A percentile compares a stretch with the other conserved stretches of the same genome.
Conservation (phyloP, 2,888 invertebrate species). For the Dexiosoma caninum region DNA sequence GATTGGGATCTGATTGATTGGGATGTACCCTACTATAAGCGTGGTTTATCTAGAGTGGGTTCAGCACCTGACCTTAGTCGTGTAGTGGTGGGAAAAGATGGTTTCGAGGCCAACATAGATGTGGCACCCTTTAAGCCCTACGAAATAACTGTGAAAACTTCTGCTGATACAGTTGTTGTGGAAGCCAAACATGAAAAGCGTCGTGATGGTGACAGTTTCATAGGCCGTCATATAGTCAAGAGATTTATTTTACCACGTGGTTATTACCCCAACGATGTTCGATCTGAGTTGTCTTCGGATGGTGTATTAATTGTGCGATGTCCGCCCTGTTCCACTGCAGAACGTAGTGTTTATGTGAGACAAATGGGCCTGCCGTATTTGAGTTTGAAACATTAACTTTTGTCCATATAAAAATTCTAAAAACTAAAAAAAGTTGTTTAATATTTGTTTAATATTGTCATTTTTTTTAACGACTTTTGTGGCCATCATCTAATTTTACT, state of each 20-base stretch:
- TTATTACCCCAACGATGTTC: slow-evolving; percentile 84
- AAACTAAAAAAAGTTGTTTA: too few species aligned
- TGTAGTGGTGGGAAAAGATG: slow-evolving; percentile 80
- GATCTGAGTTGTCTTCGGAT: slow-evolving; percentile 82
- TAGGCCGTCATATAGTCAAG: slow-evolving; percentile 89
- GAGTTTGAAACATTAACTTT: slow-evolving; percentile 76
- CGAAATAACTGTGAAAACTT: slow-evolving; percentile 83
- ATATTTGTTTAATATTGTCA: too few species aligned
- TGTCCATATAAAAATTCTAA: too few species aligned
- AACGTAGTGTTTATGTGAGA: slow-evolving; percentile 85
- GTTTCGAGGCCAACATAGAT: slow-evolving; percentile 83
- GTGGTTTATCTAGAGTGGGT: slow-evolving; percentile 72
- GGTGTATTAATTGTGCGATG: slow-evolving; percentile 87
- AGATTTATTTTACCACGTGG: slow-evolving; percentile 83
- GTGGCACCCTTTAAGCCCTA: slow-evolving; percentile 84
- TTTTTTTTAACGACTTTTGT: too few species aligned
- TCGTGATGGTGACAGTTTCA: slow-evolving; percentile 84
- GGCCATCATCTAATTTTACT: too few species aligned
- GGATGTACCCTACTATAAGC: slow-evolving; percentile 76
- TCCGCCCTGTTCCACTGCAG: slow-evolving; percentile 79
- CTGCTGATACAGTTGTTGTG: slow-evolving; percentile 80
- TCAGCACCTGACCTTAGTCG: slow-evolving; percentile 76
- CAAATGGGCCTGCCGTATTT: slow-evolving; percentile 84
- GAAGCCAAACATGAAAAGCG: slow-evolving; percentile 85
- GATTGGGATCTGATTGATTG: slow-evolving; percentile 75